Base-by-base conservation (phyloP, 2,797 vertebrate species). In the Sebastes itinus region DNA sequence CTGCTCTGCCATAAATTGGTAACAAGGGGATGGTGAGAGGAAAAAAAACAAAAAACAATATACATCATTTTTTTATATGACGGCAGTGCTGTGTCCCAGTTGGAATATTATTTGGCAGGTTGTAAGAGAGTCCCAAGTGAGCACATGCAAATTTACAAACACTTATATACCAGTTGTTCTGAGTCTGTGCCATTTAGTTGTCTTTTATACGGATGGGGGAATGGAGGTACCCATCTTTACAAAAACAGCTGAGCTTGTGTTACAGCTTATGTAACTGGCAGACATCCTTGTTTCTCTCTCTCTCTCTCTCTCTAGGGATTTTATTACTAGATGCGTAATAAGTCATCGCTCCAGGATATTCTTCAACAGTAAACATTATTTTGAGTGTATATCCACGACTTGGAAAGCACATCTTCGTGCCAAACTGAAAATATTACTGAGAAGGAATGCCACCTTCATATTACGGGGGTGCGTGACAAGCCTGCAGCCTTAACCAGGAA, bases 281-380 rank as follows among this genome's bases (percentile, higher is more conserved):
- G 75, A 92, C 82, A 82, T 83, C 68, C 81, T 88, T 92, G 87
- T 91, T 88, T 86, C 82, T 83, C 72, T 87, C 61, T 14, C 61
- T 14, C 20, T n/a, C 20, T 52, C 38, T 42, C 38, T 42, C 86
- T 90, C 88, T 13, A 79, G 88, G 88, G 89, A 92, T 89, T 88
- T 81, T 90, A 82, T 89, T 82, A 78, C 87, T 72, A 59, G 71
- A 90, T 88, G 75, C 81, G 81, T 87, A 89, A 92, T 93, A 91
- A 78, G 59, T 89, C 88, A 86, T 89, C 77, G 87, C 92, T 84
- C 58, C 62, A 59, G 89, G 92, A 91, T 82, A 87, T 92, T 88
- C 88, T 92, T 92, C 72, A 90, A 91, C 75, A 84, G 84, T 82
- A 90, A 92, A 92, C 84, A 87, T 83, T 82, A 85, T 87, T 92